Evolutionary conservation across 1,140 invertebrate genomes (phyloP), one percentile per base, ranked within the genome.

Genomic region (Neodiprion pinetum): DNA sequence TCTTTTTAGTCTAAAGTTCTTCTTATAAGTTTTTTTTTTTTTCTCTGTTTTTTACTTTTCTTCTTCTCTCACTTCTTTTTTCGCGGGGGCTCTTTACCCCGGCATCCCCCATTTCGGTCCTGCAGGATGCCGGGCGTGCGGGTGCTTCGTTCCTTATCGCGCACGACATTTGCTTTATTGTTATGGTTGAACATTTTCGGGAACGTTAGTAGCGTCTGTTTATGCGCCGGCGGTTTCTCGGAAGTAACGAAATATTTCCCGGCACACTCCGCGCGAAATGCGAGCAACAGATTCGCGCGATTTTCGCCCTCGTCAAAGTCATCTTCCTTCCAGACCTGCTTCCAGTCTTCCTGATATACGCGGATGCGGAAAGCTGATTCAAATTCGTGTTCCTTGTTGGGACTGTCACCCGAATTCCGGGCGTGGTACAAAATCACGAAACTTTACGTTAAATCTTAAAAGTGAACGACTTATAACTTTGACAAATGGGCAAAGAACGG

Each of bases 111-210:
- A 61, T 61, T 61, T 17, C 53, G n/a, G 53, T 61, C n/a, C 53
- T 12, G 53, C 21, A 69, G 67, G 21, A 14, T 69, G 67, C 10
- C 40, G 67, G 17, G 17, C 67, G 67, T 69, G 67, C 67, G 67
- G 67, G 67, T 21, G 67, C 67, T 23, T 21, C 67, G 67, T 47
- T 69, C 53, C 53, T 61, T 61, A 61, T 61, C 53, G 53, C 53
- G 53, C 53, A 61, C 53, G 53, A 61, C 53, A 61, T 61, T 61
- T 61, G 53, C 53, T 61, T 61, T 61, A 61, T 61, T 61, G 53
- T 61, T 61, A 61, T 61, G 53, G 53, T 61, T 61, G 5, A 61
- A 61, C 53, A 61, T 61, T 61, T 61, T 61, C 53, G 53, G 53
- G 53, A 61, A 61, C 53, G 53, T 61, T 61, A 61, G 53, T 61